Percentiles rank a stretch among this genome's conserved stretches.
Conservation (phyloP, 2,797 vertebrate genomes). For the Xenentodon cancila region DNA sequence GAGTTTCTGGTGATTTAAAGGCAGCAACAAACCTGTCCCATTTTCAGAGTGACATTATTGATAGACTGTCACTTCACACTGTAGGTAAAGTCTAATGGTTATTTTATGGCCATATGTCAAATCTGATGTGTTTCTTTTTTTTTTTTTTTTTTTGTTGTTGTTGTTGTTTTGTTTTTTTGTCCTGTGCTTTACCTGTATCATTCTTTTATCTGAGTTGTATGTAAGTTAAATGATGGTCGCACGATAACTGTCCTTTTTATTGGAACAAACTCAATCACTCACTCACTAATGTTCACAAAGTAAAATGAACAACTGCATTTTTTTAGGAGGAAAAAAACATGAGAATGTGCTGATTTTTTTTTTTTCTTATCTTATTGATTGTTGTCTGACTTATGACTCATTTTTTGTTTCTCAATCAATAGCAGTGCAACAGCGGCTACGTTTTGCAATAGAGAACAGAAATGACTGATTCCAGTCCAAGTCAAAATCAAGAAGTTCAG, state of each 20-base stretch:
- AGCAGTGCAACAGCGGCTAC: background rate
- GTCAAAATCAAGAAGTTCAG: background rate
- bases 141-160: constrained; percentile 11
- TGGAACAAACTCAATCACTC: constrained; percentile 24
- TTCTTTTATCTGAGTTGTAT: constrained; percentile 39
- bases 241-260: constrained; percentile 52
- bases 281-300: too few species aligned
- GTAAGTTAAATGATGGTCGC: constrained; percentile 52
- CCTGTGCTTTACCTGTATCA: constrained; percentile 17
- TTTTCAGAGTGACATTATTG: constrained; percentile 86
- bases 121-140: constrained; percentile 67
- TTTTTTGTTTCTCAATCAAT: background rate
- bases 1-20: constrained; percentile 85
- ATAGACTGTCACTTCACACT: constrained; percentile 86
- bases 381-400: background rate
- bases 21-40: constrained; percentile 89
- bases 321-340: background rate
- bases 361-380: constrained; percentile 36
- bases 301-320: background rate
- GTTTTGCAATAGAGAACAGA: background rate
- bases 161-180: too few species aligned
- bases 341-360: background rate
- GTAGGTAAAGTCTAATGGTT: constrained; percentile 85
- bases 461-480: constrained; percentile 1
- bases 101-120: constrained; percentile 87